Conservation (phyloP, 2,888 invertebrate species). For the Tanypteryx hageni region DNA sequence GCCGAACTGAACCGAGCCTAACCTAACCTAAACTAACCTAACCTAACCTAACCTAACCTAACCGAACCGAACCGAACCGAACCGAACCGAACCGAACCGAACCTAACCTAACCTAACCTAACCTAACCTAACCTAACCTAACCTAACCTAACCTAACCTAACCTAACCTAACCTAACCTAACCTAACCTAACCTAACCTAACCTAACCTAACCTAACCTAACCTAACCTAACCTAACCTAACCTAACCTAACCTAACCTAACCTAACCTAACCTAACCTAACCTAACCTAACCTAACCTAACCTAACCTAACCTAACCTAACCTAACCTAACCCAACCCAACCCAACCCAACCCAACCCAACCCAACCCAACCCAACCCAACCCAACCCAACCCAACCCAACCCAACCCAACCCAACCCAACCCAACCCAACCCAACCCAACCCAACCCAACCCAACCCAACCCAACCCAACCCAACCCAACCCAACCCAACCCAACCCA, state of each 20-base stretch:
- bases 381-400: too few species aligned
- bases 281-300: slow-evolving; percentile 70
- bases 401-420: too few species aligned
- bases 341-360: too few species aligned
- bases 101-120: slow-evolving; percentile 68
- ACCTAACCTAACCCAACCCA: slow-evolving; percentile 63
- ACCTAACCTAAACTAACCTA: slow-evolving; percentile 68
- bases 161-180: slow-evolving; percentile 70
- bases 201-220: slow-evolving; percentile 68
- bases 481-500: too few species aligned
- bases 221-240: slow-evolving; percentile 70
- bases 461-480: too few species aligned
- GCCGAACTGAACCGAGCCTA: slow-evolving; percentile 69
- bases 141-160: slow-evolving; percentile 69
- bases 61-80: slow-evolving; percentile 73
- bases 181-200: slow-evolving; percentile 67
- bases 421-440: too few species aligned
- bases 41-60: slow-evolving; percentile 71
- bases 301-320: slow-evolving; percentile 69
- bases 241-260: slow-evolving; percentile 70
- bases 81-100: slow-evolving; percentile 70
- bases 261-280: slow-evolving; percentile 69
- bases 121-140: slow-evolving; percentile 70
- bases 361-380: too few species aligned
- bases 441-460: too few species aligned